Base-by-base conservation (phyloP, 2,113 vertebrate species). In the Nymphicus hollandicus region DNA sequence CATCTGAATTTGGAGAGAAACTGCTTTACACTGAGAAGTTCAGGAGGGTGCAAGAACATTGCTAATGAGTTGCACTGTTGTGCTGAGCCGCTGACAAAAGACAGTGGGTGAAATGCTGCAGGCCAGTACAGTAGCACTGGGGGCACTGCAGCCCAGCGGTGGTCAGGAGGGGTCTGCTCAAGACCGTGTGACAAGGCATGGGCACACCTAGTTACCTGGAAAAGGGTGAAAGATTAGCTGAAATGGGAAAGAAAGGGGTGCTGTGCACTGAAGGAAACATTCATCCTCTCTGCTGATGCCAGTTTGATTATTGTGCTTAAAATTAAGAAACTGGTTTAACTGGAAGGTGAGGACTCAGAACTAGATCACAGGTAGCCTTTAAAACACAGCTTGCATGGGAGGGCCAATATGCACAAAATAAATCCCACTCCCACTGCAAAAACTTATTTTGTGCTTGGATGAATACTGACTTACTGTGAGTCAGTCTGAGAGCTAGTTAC, bases 151-250 rank as follows among this genome's bases (percentile, higher is more conserved):
- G 64, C 58, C 49, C 65, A 23, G 41, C 1, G 1, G 28, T 46
- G 58, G 1, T 7, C 6, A 4, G 65, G 33, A 35, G 19, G 68
- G 11, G 6, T 11, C 81, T 64, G 12, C 29, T 46, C 28, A 3
- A 17, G 17, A 5, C 33, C 37, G 56, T 28, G 2, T 0, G 4
- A 16, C 7, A 25, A 43, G 41, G 6, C 9, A 7, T 0, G 19
- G 44, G 39, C 58, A 47, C 66, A 68, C 29, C 43, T 91, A 58
- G 39, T 31, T 82, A 55, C 61, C 46, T 60, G 49, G 43, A 6
- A 65, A 50, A 41, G 13, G 41, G 35, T 4, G 49, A 3, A 9
- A 10, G 35, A 5, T 2, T 29, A 78, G 35, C 17, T 11, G 4
- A 25, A 29, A 2, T 35, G 64, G 77, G 43, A 15, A 27, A 49